Conservation (phyloP, 2,888 invertebrate genomes). For the Tinea pellionella region DNA sequence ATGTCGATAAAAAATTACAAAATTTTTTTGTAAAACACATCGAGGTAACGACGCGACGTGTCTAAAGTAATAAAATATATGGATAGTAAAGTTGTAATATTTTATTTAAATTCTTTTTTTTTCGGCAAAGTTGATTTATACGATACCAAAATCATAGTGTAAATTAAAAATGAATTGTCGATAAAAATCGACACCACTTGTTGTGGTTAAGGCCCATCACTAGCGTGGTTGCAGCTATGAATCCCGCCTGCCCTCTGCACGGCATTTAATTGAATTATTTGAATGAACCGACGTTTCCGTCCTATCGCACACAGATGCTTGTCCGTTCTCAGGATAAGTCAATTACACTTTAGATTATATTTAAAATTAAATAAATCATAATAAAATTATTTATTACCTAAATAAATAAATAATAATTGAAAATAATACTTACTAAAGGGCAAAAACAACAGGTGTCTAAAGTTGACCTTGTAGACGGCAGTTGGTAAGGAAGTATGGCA, state of each 20-base stretch:
- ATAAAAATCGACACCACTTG: conserved; percentile 12
- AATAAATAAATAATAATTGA: neutral
- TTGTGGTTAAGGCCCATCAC: conserved; percentile 27
- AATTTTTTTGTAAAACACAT: neutral
- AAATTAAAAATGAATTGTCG: neutral
- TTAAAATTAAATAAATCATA: neutral
- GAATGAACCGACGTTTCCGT: conserved; percentile 64
- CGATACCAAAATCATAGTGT: no score
- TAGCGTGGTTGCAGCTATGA: conserved; percentile 42
- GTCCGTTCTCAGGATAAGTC: conserved; percentile 51
- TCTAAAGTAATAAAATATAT: neutral
- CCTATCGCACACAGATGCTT: conserved; percentile 30
- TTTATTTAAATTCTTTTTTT: no score
- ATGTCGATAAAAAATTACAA: neutral
- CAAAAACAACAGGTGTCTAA: conserved; percentile 56
- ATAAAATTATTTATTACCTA: conserved; percentile 1
- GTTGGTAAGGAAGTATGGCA: conserved; percentile 31
- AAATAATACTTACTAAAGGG: conserved; percentile 38
- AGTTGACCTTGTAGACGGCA: conserved; percentile 46
- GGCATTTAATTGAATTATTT: conserved; percentile 64
- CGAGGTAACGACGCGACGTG: neutral
- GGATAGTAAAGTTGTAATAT: no score
- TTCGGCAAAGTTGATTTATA: no score
- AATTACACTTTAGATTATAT: conserved; percentile 29
- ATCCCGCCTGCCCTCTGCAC: conserved; percentile 47